These are phyloP conservation scores for Etheostoma spectabile DNA, from an alignment of 2,113 vertebrate species.

Conservation along the genomic window DNA sequence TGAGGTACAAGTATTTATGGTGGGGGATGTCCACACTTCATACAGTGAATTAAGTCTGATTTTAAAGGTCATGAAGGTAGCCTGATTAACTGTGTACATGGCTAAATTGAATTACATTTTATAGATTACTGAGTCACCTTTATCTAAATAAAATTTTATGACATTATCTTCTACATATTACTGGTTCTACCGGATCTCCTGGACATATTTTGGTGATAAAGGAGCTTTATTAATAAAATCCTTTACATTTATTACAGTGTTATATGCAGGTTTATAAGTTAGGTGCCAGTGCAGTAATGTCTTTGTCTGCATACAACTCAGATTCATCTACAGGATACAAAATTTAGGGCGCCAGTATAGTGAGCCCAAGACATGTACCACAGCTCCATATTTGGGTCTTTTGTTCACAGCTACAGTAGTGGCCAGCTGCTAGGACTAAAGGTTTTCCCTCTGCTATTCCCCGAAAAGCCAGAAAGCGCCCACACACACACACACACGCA, in stretches of 20 bases:
- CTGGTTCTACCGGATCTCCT: not conserved
- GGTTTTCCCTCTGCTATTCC: conserved; percentile 62
- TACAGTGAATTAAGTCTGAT: not conserved
- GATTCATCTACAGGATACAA: not conserved
- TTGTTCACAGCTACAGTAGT: conserved; percentile 63
- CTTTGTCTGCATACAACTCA: not conserved
- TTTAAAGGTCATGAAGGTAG: not conserved
- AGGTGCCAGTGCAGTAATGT: not conserved
- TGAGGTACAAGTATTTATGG: not conserved
- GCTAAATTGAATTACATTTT: not conserved
- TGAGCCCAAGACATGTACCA: conserved; percentile 52
- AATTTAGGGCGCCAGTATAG: not conserved
- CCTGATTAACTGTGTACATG: not conserved
- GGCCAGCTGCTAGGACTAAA: conserved; percentile 74
- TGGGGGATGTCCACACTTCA: not conserved
- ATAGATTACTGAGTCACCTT: not conserved
- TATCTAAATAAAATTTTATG: not conserved
- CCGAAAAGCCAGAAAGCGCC: conserved; percentile 64
- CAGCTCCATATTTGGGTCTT: conserved; percentile 78
- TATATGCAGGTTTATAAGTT: not conserved
- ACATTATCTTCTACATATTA: not conserved
- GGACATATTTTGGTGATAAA: not conserved
- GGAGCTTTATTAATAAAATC: not conserved
- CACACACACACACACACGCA: conserved; percentile 34
- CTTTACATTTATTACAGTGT: not conserved